Evolutionary conservation across 2,888 invertebrate genomes (phyloP).

Genomic region (Melolontha melolontha): DNA sequence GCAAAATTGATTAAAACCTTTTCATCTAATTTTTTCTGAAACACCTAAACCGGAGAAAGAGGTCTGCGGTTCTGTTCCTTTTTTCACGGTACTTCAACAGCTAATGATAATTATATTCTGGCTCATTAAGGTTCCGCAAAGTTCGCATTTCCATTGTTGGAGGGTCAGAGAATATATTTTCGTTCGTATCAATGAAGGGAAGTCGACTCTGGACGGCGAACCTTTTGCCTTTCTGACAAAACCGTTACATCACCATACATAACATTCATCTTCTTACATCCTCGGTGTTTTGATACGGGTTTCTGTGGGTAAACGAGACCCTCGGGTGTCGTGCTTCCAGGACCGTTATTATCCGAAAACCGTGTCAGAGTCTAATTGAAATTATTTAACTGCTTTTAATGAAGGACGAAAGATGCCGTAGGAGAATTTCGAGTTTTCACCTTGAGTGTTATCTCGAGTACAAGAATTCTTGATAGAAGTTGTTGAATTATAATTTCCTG

Average conservation of each 20-base stretch:
- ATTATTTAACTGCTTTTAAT: conserved; percentile 53
- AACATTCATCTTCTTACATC: conserved; percentile 27
- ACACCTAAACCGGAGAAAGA: conserved; percentile 5
- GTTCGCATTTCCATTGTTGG: conserved; percentile 37
- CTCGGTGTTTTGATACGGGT: conserved; percentile 22
- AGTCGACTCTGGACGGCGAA: conserved; percentile 24
- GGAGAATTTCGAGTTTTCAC: conserved; percentile 4
- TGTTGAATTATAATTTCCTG: too few species aligned
- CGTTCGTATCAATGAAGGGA: conserved; percentile 23
- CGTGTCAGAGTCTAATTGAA: conserved; percentile 52
- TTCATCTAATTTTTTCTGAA: conserved; percentile 3
- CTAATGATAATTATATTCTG: conserved; percentile 41
- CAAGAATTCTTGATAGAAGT: conserved; percentile 3
- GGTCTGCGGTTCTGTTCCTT: background rate
- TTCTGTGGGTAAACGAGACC: conserved; percentile 42
- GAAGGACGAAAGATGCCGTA: conserved; percentile 52
- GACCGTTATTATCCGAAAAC: conserved; percentile 50
- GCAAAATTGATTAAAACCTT: conserved; percentile 30
- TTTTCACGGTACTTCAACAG: conserved; percentile 13
- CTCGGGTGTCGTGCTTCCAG: conserved; percentile 48
- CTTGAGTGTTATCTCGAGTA: background rate
- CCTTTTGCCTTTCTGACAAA: conserved; percentile 28
- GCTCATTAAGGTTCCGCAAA: conserved; percentile 41
- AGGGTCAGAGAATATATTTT: conserved; percentile 25
- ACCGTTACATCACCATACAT: conserved; percentile 33